Conservation (phyloP, 2,888 invertebrate genomes). For the Nephrocerus scutellatus region DNA sequence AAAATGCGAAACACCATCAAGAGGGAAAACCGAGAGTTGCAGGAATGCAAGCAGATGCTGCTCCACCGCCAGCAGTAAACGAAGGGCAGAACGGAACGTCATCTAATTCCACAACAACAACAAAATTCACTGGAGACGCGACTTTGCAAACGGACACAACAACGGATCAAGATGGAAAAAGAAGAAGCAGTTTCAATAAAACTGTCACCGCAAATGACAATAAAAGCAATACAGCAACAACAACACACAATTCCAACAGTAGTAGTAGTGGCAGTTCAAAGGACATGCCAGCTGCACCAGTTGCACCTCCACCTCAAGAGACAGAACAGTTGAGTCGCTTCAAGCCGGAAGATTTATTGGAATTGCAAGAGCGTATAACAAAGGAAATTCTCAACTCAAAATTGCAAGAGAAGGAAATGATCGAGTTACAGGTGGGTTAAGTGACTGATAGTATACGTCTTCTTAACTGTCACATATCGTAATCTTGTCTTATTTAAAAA, state of each 20-base stretch:
- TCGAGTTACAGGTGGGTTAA: conserved; percentile 44
- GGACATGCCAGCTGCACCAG: conserved; percentile 13
- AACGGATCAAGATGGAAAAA: no score
- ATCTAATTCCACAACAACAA: conserved; percentile 20
- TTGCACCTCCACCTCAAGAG: conserved; percentile 26
- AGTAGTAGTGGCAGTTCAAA: conserved; percentile 10
- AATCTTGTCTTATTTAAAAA: no score
- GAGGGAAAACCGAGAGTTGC: background rate
- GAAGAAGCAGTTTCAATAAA: conserved; percentile 28
- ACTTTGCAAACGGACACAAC: conserved; percentile 24
- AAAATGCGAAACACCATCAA: conserved; percentile 15
- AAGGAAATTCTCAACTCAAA: conserved; percentile 48
- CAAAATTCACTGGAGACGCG: conserved; percentile 4
- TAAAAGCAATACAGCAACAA: conserved; percentile 20
- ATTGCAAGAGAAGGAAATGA: conserved; percentile 46
- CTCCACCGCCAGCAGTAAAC: conserved; percentile 12
- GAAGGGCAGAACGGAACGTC: conserved; percentile 11
- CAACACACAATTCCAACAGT: conserved; percentile 9
- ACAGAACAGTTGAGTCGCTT: conserved; percentile 26
- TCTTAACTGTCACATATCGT: no score
- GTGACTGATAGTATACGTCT: no score
- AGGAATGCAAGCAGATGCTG: conserved; percentile 27
- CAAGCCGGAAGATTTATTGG: conserved; percentile 44
- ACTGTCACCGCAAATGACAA: conserved; percentile 29
- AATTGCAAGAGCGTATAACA: conserved; percentile 46